phyloP scores from a whole-genome alignment of 2,888 invertebrate species.

The Melanotus villosus region DNA sequence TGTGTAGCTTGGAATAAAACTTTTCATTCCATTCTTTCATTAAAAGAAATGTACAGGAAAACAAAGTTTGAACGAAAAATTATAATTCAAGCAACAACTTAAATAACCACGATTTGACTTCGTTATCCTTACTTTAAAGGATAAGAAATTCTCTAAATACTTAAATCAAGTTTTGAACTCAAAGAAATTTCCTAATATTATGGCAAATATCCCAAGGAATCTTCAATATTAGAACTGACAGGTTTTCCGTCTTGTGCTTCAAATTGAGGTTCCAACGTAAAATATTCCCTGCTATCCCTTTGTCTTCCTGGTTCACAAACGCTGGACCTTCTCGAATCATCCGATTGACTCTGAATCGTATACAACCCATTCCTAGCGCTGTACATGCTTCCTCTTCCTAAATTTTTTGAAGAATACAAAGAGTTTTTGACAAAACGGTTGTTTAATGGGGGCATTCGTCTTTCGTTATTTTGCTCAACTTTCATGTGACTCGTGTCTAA shows the following conservation, averaged over 20 bases:
- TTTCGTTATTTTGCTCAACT: constrained; percentile 2
- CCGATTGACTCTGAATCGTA: constrained; percentile 68
- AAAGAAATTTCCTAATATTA: constrained; percentile 54
- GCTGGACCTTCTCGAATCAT: constrained; percentile 64
- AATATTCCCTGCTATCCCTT: constrained; percentile 52
- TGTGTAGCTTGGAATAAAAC: no score
- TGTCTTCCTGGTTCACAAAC: constrained; percentile 53
- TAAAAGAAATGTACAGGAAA: no score
- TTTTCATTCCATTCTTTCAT: no score
- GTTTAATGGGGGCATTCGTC: constrained; percentile 21
- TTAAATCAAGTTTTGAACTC: not conserved
- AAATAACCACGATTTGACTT: no score
- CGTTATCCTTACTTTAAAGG: no score
- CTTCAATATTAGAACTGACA: constrained; percentile 73
- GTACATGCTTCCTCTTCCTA: constrained; percentile 59
- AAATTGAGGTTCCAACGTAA: constrained; percentile 32
- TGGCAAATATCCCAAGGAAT: constrained; percentile 77
- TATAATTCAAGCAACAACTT: no score
- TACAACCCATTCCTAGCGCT: constrained; percentile 67
- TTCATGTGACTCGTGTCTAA: constrained; percentile 42
- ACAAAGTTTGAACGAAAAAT: no score
- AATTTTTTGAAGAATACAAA: constrained; percentile 57
- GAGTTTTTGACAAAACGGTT: constrained; percentile 63
- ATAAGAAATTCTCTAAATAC: not conserved
- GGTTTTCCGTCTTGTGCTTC: constrained; percentile 40